Evolutionary conservation across 64 coral and sea anemone species (phyloP).

Genomic region (Montipora sp.): DNA sequence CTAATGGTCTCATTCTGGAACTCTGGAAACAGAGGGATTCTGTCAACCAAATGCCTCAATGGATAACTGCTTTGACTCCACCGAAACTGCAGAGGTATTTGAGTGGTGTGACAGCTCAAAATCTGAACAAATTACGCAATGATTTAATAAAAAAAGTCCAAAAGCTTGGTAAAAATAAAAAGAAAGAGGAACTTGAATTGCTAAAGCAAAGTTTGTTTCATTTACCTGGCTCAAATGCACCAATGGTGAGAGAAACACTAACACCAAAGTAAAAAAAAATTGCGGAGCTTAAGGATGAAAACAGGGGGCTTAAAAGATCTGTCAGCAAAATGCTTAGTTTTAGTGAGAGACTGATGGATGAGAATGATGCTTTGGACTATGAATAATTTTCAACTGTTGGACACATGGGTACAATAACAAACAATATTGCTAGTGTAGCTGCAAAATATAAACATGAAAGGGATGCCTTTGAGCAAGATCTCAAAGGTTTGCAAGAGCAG

Average conservation of each 20-base stretch:
- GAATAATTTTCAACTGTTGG: constrained; percentile 55
- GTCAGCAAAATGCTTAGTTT: constrained; percentile 51
- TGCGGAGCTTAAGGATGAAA: constrained; percentile 49
- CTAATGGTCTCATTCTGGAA: constrained; percentile 23
- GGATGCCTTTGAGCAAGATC: too few species aligned
- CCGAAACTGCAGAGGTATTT: constrained; percentile 41
- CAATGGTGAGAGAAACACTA: too few species aligned
- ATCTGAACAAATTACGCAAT: not conserved
- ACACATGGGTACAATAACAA: too few species aligned
- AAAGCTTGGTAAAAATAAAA: constrained; percentile 57
- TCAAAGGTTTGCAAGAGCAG: too few species aligned
- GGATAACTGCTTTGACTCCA: constrained; percentile 51
- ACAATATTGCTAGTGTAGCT: too few species aligned
- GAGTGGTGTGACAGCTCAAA: constrained; percentile 45
- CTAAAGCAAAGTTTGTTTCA: constrained; percentile 54
- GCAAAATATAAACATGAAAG: too few species aligned
- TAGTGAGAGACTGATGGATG: constrained; percentile 38
- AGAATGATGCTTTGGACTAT: constrained; percentile 37
- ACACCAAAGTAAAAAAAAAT: constrained; percentile 47
- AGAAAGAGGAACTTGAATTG: constrained; percentile 64
- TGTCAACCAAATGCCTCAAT: constrained; percentile 28
- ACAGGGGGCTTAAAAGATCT: constrained; percentile 53
- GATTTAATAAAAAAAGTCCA: constrained; percentile 32
- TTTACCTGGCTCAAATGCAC: too few species aligned
- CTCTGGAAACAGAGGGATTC: constrained; percentile 55